Evolutionary conservation across 2,113 vertebrate species (phyloP).

Genomic region (Coracopsis vasa): DNA sequence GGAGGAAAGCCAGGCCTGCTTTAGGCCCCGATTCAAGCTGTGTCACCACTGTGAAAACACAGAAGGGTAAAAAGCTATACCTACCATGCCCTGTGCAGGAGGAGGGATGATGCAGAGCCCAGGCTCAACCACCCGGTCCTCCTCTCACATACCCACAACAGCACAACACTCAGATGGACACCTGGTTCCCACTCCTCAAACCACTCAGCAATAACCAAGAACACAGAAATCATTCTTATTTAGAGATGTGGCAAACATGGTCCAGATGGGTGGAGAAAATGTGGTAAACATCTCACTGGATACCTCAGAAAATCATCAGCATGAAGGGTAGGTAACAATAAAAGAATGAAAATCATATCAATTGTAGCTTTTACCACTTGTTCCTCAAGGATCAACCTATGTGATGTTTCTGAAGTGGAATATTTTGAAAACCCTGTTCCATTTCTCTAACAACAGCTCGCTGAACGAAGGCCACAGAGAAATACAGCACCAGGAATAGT

Average conservation of each 20-base stretch:
- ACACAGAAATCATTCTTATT: accelerated
- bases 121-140: accelerated
- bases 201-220: neutral
- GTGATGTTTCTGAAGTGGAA: neutral
- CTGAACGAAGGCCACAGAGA: neutral
- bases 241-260: neutral
- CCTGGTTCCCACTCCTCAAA: neutral
- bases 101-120: neutral
- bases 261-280: neutral
- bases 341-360: neutral
- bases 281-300: neutral
- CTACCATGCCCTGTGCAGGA: neutral
- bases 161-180: accelerated
- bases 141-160: too few species aligned
- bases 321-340: neutral
- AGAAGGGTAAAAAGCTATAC: neutral
- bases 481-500: neutral
- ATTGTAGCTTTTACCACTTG: neutral
- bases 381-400: neutral
- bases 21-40: neutral
- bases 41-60: neutral
- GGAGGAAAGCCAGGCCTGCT: neutral
- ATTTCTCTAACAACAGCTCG: neutral
- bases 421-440: neutral
- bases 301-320: neutral